A percentile compares a stretch with the other conserved stretches of the same genome.
Conservation (phyloP, 2,888 invertebrate genomes). For the Acleris literana region DNA sequence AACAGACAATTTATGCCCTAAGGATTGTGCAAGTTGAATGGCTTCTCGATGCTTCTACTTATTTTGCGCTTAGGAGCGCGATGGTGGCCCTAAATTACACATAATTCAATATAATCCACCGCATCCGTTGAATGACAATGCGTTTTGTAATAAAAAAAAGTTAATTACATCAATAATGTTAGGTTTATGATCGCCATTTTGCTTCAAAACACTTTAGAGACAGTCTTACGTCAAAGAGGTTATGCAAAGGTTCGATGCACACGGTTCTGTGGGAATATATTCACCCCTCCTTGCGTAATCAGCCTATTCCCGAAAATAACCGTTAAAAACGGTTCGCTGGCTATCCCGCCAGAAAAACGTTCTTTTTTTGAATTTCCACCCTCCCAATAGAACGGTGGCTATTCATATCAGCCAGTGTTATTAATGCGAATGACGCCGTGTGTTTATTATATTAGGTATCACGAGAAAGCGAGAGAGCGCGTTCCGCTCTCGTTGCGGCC, state of each 20-base stretch:
- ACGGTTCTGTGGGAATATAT: too few species aligned
- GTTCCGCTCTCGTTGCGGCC: conserved; percentile 65
- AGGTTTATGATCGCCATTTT: too few species aligned
- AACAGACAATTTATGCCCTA: too few species aligned
- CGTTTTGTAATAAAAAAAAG: neutral
- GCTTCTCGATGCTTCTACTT: conserved; percentile 27
- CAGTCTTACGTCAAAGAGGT: too few species aligned
- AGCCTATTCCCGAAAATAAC: too few species aligned
- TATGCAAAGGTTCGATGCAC: too few species aligned
- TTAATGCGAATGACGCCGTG: conserved; percentile 29
- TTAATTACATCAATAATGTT: too few species aligned
- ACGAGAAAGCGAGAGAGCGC: conserved; percentile 58
- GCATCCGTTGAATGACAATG: conserved; percentile 19
- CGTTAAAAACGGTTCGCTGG: too few species aligned
- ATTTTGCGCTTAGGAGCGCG: conserved; percentile 23
- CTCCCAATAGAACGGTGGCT: neutral
- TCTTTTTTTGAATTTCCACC: too few species aligned
- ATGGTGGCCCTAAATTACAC: conserved; percentile 17
- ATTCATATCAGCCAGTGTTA: conserved; percentile 13
- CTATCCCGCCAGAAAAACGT: too few species aligned
- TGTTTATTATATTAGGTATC: conserved; percentile 28
- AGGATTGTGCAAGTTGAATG: conserved; percentile 6
- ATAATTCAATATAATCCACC: conserved; percentile 25
- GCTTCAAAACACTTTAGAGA: too few species aligned
- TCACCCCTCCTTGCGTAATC: too few species aligned